These are phyloP conservation scores for Pollenia griseotomentosa DNA, from an alignment of 2,888 invertebrate genomes.

Conservation along the genomic window DNA sequence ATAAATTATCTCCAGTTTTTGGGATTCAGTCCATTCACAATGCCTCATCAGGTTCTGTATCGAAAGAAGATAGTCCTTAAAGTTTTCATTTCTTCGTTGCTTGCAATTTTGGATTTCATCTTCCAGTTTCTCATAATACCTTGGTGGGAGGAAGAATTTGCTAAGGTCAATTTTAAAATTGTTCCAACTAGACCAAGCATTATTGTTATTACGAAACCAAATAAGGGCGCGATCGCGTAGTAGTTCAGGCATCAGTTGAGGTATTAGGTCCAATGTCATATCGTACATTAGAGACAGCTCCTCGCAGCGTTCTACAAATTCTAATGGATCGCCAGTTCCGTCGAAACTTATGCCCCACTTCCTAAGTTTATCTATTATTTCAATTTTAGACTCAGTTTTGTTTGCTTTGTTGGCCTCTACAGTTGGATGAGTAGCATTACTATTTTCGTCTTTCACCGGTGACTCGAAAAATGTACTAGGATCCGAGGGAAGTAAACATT, in stretches of 20 bases:
- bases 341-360: neutral
- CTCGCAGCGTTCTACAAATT: conserved; percentile 32
- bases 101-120: conserved; percentile 19
- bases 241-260: conserved; percentile 23
- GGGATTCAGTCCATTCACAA: neutral
- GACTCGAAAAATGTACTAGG: too few species aligned
- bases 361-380: too few species aligned
- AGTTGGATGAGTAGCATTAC: too few species aligned
- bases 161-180: conserved; percentile 24
- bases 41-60: conserved; percentile 40
- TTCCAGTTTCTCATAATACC: conserved; percentile 29
- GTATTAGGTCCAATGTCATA: conserved; percentile 1
- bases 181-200: conserved; percentile 11
- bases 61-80: conserved; percentile 34
- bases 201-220: conserved; percentile 43
- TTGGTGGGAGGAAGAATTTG: conserved; percentile 36
- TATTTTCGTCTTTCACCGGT: too few species aligned
- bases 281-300: conserved; percentile 14
- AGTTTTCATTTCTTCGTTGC: conserved; percentile 8
- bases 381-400: too few species aligned
- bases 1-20: conserved; percentile 43
- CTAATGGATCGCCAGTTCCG: conserved; percentile 1
- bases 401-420: too few species aligned
- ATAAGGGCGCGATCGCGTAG: conserved; percentile 23
- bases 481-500: too few species aligned